A percentile compares a stretch with the other conserved stretches of the same genome.
These are phyloP conservation scores for cattle (Bos taurus) DNA, from an alignment of 2,113 vertebrate genomes.

Conservation along the genomic window DNA sequence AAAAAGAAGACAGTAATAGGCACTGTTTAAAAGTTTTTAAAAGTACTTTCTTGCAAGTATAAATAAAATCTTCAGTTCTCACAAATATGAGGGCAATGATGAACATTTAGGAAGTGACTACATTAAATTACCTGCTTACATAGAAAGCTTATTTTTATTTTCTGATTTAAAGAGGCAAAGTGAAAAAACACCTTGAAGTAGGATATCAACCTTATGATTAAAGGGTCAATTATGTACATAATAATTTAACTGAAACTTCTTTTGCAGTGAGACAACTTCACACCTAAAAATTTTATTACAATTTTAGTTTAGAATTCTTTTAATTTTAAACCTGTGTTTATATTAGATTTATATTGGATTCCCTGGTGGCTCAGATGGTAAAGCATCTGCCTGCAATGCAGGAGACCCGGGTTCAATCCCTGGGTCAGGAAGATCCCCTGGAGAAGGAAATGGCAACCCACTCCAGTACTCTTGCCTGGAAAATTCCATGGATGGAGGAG, in stretches of 20 bases:
- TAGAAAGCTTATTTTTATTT: not conserved
- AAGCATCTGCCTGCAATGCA: no score
- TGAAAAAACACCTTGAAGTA: conserved; percentile 5
- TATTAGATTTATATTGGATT: not conserved
- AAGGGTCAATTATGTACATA: conserved; percentile 39
- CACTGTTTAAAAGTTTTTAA: conserved; percentile 68
- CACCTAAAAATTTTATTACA: conserved; percentile 49
- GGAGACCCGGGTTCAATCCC: no score
- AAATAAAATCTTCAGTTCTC: conserved; percentile 48
- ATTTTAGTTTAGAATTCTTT: conserved; percentile 65
- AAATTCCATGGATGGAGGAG: no score
- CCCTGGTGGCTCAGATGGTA: no score
- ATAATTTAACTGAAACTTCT: conserved; percentile 60
- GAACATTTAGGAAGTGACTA: not conserved
- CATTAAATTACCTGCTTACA: not conserved
- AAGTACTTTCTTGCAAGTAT: conserved; percentile 59
- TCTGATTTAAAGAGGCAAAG: conserved; percentile 52
- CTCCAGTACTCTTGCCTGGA: no score
- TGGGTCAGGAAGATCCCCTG: no score
- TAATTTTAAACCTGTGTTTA: conserved; percentile 60
- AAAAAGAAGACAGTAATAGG: conserved; percentile 50
- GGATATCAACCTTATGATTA: conserved; percentile 46
- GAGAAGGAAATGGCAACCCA: no score
- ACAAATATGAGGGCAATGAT: conserved; percentile 31
- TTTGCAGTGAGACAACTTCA: conserved; percentile 52